A percentile compares a stretch with the other conserved stretches of the same genome.
These are phyloP conservation scores for Dysdera silvatica DNA, from an alignment of 1,140 invertebrate species.

Conservation along the genomic window DNA sequence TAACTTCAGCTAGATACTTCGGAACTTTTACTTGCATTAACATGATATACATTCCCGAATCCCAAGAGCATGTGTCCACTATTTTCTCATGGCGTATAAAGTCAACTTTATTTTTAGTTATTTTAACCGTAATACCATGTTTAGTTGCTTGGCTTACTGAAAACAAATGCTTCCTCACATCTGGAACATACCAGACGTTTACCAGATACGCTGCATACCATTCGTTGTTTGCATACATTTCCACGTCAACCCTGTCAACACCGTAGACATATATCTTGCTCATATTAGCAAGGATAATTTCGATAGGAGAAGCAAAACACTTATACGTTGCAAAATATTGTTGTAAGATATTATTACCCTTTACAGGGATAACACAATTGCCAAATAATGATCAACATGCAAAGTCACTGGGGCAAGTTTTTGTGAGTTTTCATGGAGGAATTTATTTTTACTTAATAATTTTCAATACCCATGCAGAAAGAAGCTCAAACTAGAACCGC, in stretches of 20 bases:
- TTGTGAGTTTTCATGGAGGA: not conserved
- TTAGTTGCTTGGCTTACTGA: not conserved
- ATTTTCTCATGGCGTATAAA: constrained; percentile 1
- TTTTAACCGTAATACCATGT: not conserved
- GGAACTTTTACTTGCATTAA: not conserved
- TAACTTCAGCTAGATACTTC: not conserved
- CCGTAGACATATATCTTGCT: not conserved
- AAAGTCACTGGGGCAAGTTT: too few species aligned
- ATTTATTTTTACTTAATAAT: too few species aligned
- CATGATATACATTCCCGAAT: not conserved
- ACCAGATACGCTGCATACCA: not conserved
- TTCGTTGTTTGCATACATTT: not conserved
- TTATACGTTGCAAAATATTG: too few species aligned
- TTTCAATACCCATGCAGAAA: too few species aligned
- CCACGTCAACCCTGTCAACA: not conserved
- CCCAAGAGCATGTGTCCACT: not conserved
- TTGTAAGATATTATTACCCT: too few species aligned
- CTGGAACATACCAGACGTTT: constrained; percentile 2
- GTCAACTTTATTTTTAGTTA: not conserved
- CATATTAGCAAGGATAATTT: not conserved
- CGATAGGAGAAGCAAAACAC: not conserved
- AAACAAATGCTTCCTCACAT: not conserved
- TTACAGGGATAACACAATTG: too few species aligned
- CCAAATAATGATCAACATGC: too few species aligned
- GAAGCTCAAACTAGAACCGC: too few species aligned